Evolutionary conservation across 2,797 vertebrate species (phyloP), one percentile per base, ranked within the genome.

Genomic region (Enteromius fasciolatus): DNA sequence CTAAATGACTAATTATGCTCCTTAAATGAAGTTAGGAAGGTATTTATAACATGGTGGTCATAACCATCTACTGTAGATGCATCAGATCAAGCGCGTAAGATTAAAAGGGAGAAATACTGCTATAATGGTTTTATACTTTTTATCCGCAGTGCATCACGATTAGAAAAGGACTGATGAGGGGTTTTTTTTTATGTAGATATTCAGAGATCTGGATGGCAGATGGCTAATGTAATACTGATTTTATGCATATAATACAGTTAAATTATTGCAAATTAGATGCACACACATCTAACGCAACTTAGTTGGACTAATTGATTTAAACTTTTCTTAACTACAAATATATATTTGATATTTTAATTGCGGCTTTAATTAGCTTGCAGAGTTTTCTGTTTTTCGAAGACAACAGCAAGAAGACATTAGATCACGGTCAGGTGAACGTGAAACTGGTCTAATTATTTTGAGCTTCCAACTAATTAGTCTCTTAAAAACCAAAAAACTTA

Each of bases 31-130:
- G 36, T 70, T 59, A 44, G 10, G 23, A 31, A 31, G 44, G 66
- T 59, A 59, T 70, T 76, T 76, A 61, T 75, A 76, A 61, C 74
- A 61, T 10, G n/a, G n/a, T 57, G 46, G 52, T 15, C 52, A n/a
- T 57, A 57, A 25, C 31, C 3, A 12, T 69, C 17, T 41, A 2
- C 18, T 4, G 12, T 8, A 25, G 33, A 52, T 69, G 23, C 23
- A 1, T 28, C 67, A 7, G 11, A 78, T 54, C 2, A 54, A 54
- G 33, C 1, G 9, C 2, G 2, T 4, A 33, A 33, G 31, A 46
- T 52, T 39, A 52, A 52, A 52, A 15, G 18, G 44, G 0, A 66
- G 9, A 25, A 41, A 31, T 28, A 23, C 9, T 17, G 11, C 20
- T 33, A 36, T 57, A 79, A 10, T 28, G 4, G 31, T n/a, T 67